A percentile compares a stretch with the other conserved stretches of the same genome.
Conservation (phyloP, 2,888 invertebrate species). For the Phengaris alcon region DNA sequence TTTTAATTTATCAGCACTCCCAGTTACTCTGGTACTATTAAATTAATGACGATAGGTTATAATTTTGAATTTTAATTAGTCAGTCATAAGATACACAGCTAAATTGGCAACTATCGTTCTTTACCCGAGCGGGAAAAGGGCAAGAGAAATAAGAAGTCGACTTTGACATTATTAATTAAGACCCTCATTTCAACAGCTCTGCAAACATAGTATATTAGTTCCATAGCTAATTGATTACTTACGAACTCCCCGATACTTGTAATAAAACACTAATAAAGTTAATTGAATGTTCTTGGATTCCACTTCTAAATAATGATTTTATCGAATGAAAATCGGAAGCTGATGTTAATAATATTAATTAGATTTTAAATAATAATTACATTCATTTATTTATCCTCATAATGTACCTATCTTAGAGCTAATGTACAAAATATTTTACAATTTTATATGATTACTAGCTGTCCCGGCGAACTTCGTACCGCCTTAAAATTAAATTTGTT, state of each 20-base stretch:
- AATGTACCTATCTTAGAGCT: too few species aligned
- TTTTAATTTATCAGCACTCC: too few species aligned
- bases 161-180: slow-evolving; percentile 10
- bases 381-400: not conserved
- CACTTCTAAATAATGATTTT: not conserved
- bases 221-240: not conserved
- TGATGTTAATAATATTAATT: not conserved
- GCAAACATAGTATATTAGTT: not conserved
- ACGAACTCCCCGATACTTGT: not conserved
- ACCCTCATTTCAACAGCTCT: slow-evolving; percentile 1
- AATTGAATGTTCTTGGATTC: not conserved
- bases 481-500: too few species aligned
- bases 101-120: not conserved
- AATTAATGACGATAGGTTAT: too few species aligned
- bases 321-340: not conserved
- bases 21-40: too few species aligned
- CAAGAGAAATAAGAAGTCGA: slow-evolving; percentile 8
- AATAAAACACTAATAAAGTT: slow-evolving; percentile 1
- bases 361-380: not conserved
- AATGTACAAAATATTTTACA: too few species aligned
- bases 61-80: not conserved
- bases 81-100: not conserved
- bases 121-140: not conserved
- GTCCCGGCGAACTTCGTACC: too few species aligned
- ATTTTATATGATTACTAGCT: too few species aligned